A percentile compares a stretch with the other conserved stretches of the same genome.
phyloP scores from a whole-genome alignment of 2,113 vertebrate species.

The Delphinapterus leucas region DNA sequence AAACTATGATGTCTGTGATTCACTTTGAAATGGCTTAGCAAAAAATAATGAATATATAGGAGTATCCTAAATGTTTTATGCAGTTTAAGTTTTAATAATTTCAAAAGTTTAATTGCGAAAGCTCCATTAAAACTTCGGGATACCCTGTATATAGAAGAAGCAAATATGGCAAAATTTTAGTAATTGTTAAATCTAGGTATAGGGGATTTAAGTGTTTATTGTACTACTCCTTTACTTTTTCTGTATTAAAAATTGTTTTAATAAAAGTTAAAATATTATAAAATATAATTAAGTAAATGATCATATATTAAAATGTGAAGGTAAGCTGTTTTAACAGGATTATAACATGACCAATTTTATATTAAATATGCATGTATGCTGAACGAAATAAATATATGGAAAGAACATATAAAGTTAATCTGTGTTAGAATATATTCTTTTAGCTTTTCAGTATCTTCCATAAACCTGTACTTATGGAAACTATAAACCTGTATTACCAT shows the following conservation, averaged over 20 bases:
- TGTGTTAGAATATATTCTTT: not conserved
- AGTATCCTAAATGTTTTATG: not conserved
- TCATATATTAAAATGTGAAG: not conserved
- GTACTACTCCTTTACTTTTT: not conserved
- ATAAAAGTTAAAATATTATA: constrained; percentile 23
- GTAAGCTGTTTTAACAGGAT: not conserved
- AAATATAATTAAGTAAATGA: constrained; percentile 1
- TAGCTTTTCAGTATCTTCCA: constrained; percentile 35
- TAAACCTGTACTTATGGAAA: not conserved
- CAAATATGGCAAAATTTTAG: not conserved
- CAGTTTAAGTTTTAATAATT: constrained; percentile 39
- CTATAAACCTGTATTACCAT: not conserved
- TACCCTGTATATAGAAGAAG: not conserved
- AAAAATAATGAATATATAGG: constrained; percentile 10
- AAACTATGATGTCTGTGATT: not conserved
- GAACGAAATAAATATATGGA: not conserved
- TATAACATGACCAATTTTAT: not conserved
- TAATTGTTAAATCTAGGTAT: constrained; percentile 9
- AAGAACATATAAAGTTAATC: not conserved
- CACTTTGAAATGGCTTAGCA: constrained; percentile 15
- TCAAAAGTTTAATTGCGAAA: not conserved
- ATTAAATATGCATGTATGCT: not conserved
- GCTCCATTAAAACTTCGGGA: not conserved
- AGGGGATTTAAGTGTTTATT: not conserved
- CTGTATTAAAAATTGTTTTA: not conserved